Base-by-base conservation (phyloP, 2,797 vertebrate genomes). In the Schizothorax lantsangensis region DNA sequence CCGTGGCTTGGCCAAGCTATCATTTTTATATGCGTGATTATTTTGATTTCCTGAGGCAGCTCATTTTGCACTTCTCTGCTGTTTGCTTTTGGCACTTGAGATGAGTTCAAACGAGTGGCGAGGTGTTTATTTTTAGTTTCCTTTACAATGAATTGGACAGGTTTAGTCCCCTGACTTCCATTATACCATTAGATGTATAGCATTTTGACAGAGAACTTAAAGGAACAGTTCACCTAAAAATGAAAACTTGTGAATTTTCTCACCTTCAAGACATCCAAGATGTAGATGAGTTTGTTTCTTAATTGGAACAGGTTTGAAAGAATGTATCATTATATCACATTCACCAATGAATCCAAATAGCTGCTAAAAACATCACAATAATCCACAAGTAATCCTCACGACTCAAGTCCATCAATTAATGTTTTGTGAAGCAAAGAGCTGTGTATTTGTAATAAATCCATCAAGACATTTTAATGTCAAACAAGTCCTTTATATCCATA, bases 11-110 rank as follows among this genome's bases (percentile, higher is more conserved):
- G 79, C 85, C 64, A 80, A 54, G 86, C 78, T 81, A 85, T 85
- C 52, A 4, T 88, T 90, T 88, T 87, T 87, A 90, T 86, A 84
- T 84, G 47, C 19, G 36, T 86, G 88, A 91, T 90, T 91, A 87
- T 89, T 91, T 89, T 89, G 79, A 90, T 91, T 91, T 91, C 90
- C 88, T 88, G 83, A 87, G 86, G 66, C 64, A 80, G 86, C 84
- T 91, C 83, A 64, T 86, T 88, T 87, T 84, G 80, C 83, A 84
- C 88, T 89, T 88, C 88, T 92, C 81, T 59, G 40, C 83, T 91
- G 88, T 92, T 91, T 92, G 82, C 79, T 85, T 90, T 89, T 88
- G 91, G 88, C 83, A 80, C 79, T 75, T 54, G 68, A 84, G 64
- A 73, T 85, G 81, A 81, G 88, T 88, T 79, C 79, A 86, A 73